Base-by-base conservation (phyloP, 1,140 invertebrate species). In the Melipona quadrifasciata region DNA sequence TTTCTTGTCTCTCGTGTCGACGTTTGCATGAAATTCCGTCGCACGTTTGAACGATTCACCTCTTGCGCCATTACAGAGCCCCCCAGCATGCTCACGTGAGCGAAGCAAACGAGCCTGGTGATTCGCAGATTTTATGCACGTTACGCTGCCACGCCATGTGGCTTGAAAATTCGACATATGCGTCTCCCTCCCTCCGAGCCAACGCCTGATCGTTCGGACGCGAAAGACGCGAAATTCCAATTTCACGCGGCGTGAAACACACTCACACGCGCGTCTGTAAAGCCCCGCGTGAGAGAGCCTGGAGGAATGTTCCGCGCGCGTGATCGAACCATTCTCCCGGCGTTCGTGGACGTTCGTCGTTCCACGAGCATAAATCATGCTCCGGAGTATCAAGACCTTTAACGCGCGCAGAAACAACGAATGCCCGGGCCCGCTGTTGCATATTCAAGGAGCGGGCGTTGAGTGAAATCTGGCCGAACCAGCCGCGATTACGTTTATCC, bases 401-500 rank as follows among this genome's bases (percentile, higher is more conserved):
- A 47, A 67, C 65, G 75, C 31, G 73, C 16, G 67, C 61, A 70
- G 65, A 58, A 78, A 78, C 82, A 70, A 78, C 65, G 75, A 83
- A 71, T 58, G 65, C 51, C 64, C 74, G 39, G 39, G 39, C 39
- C 39, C 47, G 73, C 31, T 34, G 74, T 68, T 82, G 82, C 78
- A 88, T 86, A 86, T 88, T 88, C 71, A 86, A 84, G 79, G 71
- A 57, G 78, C 65, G 86, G 75, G 75, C 87, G 75, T 87, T 73
- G 82, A 86, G 82, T 86, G 85, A 88, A 84, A 85, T 87, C 82
- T 75, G 80, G 73, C 67, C 72, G 71, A 77, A 85, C 64, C 80
- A 67, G 61, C 70, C 80, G 75, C 79, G 80, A 87, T 75, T 86
- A 89, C 88, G 84, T 86, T 80, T 74, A 88, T 85, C 80, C 87